Base-by-base conservation (phyloP, 2,888 invertebrate species). In the Dione juno region DNA sequence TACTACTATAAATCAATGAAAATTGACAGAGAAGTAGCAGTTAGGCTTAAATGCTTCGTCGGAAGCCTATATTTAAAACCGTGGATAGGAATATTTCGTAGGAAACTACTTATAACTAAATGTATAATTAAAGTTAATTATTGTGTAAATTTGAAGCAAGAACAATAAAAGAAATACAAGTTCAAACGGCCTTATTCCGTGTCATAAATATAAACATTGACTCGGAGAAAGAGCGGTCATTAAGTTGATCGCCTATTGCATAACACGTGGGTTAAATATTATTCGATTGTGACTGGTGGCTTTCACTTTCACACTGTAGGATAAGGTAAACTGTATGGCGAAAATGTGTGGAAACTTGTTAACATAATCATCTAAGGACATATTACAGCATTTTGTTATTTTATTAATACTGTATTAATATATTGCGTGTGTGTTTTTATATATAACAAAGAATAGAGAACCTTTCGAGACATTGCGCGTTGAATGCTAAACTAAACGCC, bases 201-300 rank as follows among this genome's bases (percentile, higher is more conserved):
- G 63, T 68, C 43, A 63, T 63, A 68, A 63, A 63, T 57, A 64
- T 69, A 63, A 69, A 67, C 71, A 68, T 71, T 68, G 68, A 70
- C 13, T 66, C 41, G 66, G 67, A 74, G 74, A 74, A 82, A 82
- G 82, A 80, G 75, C 76, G 73, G 80, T 78, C 81, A 82, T 84
- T 78, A 83, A 84, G 84, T 86, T 85, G 85, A 88, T 87, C 82
- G 80, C 76, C 72, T 74, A 82, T 92, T 91, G 82, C 84, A 77
- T 86, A 91, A 92, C 79, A 79, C 82, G 77, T 79, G 80, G 84
- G 85, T 88, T 88, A 87, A 88, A 82, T 89, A 88, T 90, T 88
- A 88, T 90, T 86, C 86, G 89, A 89, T 89, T 90, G 90, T 88
- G 82, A 83, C 82, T 84, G 83, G 84, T 82, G 82, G 82, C 92